Base-by-base conservation (phyloP, 2,797 vertebrate species). In the Sandelia bainsii region DNA sequence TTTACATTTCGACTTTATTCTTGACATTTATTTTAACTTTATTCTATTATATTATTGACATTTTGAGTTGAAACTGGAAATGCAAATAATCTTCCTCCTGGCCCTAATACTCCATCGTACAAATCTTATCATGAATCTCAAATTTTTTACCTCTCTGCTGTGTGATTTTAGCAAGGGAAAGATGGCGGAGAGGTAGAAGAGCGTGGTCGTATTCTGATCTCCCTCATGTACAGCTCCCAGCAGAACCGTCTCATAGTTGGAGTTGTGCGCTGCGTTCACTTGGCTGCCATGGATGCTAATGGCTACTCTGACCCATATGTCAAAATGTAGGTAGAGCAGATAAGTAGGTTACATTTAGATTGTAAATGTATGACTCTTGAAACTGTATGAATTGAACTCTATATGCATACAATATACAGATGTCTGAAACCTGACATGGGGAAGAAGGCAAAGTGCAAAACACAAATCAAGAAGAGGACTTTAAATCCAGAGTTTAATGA, bases 401-500 rank as follows among this genome's bases (percentile, higher is more conserved):
- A 0, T 61, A 5, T 77, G 23, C 79, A 11, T 45, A 0, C 75
- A 70, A 78, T 77, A 63, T 61, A 64, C 84, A 99, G 98, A 79
- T 96, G 93, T 90, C 95, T 99, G 89, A 99, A 98, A 90, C 98
- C 98, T 6, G 98, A 99, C 91, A 97, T 98, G 96, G 98, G 98
- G 17, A 99, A 99, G 88, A 99, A 99, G 84, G 96, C 94, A 42
- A 99, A 99, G 87, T 95, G 96, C 89, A 99, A 99, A 95, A 99
- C 98, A 0, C 97, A 98, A 89, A 99, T 97, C 78, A 99, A 99
- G 91, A 99, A 99, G 95, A 99, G 98, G 93, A 99, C 97, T 0
- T 90, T 99, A 83, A 99, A 99, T 75, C 98, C 98, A 0, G 98
- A 99, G 83, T 99, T 96, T 91, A 99, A 99, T 11, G 98, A 99